Conservation (phyloP, 2,888 invertebrate species). For the Vandiemenella viatica region DNA sequence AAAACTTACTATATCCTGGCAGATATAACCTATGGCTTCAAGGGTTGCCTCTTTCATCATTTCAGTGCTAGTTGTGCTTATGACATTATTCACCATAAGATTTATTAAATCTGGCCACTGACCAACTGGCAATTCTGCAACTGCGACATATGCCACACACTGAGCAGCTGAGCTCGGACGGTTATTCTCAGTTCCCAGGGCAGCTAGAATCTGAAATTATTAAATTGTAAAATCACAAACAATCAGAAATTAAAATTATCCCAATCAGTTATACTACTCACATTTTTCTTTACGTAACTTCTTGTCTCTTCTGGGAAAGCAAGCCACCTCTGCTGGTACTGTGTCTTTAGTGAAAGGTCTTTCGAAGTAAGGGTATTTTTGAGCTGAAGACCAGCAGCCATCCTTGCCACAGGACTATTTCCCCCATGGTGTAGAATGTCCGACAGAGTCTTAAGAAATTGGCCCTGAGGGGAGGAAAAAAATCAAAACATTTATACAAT, state of each 20-base stretch:
- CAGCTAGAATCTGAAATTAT: constrained; percentile 60
- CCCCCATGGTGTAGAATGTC: constrained; percentile 79
- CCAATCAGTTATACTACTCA: constrained; percentile 33
- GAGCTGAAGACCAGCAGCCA: constrained; percentile 95
- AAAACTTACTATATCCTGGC: constrained; percentile 72
- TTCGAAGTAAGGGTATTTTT: constrained; percentile 97
- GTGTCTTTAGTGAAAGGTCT: constrained; percentile 61
- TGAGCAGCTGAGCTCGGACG: constrained; percentile 96
- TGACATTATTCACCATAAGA: constrained; percentile 79
- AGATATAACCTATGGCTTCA: constrained; percentile 97
- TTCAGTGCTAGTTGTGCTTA: constrained; percentile 71
- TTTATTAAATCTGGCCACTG: constrained; percentile 87
- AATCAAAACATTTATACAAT: neutral
- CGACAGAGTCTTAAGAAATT: constrained; percentile 85
- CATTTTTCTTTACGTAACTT: constrained; percentile 86
- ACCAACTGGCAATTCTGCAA: constrained; percentile 82
- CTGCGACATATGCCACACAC: constrained; percentile 97
- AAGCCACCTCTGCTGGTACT: constrained; percentile 89
- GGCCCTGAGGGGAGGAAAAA: constrained; percentile 36
- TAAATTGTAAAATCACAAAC: neutral
- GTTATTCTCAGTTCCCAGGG: constrained; percentile 89
- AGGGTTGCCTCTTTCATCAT: constrained; percentile 91
- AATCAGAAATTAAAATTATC: neutral
- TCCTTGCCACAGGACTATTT: constrained; percentile 85
- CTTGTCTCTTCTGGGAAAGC: constrained; percentile 74